Percentiles rank a stretch among this genome's conserved stretches.
Conservation (phyloP, 2,888 invertebrate species). For the Escarpia spicata region DNA sequence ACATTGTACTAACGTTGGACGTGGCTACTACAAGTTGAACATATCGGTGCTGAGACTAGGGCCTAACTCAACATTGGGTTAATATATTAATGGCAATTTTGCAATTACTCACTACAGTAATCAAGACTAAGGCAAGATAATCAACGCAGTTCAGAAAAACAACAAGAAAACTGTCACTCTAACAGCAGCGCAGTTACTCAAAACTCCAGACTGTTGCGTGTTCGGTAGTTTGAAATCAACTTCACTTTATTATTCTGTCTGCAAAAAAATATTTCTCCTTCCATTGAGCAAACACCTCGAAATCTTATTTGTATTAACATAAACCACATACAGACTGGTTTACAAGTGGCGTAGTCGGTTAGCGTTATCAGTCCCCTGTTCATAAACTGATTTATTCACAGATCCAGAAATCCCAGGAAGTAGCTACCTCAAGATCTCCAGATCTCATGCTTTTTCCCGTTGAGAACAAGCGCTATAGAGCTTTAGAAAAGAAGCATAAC, state of each 20-base stretch:
- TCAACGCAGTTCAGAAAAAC: background rate
- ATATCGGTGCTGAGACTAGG: no score
- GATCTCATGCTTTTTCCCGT: background rate
- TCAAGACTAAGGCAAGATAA: background rate
- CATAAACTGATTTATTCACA: background rate
- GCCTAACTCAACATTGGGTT: no score
- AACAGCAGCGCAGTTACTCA: background rate
- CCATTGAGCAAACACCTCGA: no score
- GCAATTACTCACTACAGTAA: background rate
- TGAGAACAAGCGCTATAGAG: no score
- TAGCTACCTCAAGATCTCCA: background rate
- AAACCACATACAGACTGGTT: no score
- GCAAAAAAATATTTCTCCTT: no score
- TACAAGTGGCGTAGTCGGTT: background rate
- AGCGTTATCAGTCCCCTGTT: background rate
- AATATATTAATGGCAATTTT: no score
- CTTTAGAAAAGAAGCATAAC: background rate
- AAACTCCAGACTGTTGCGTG: background rate
- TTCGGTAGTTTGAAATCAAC: no score
- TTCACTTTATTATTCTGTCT: no score
- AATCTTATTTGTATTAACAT: no score
- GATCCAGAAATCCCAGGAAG: background rate
- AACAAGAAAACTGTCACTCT: background rate
- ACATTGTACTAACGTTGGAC: background rate
- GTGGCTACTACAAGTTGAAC: no score